Base-by-base conservation (phyloP, 2,113 vertebrate genomes). In the Antechinus flavipes region DNA sequence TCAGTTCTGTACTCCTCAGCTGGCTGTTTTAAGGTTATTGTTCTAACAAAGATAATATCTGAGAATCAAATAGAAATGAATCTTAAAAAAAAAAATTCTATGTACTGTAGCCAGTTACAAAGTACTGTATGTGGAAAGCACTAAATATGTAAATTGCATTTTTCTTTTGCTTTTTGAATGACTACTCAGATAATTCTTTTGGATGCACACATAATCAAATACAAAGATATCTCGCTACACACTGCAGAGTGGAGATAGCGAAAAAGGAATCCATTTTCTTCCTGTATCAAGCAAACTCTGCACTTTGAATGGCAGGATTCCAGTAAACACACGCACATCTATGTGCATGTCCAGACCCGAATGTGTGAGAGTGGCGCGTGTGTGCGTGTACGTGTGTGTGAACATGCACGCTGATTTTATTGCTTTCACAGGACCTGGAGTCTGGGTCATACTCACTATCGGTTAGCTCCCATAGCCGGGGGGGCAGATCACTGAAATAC, bases 401-500 rank as follows among this genome's bases (percentile, higher is more conserved):
- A 56, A 23, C 46, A 58, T 26, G 53, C 92, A 95, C 93, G 90
- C 35, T 0, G 49, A 92, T 1, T 8, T 25, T 56, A 89, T 42
- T 95, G 90, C 90, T 97, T 96, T 97, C 89, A 96, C 27, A 54
- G 58, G 93, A 91, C 61, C 53, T 1, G 1, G 76, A 90, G 49
- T 84, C 91, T 91, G 23, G 93, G 89, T 94, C 91, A 96, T 97
- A 99, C 99, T 98, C 97, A 99, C 99, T 99, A 97, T 99, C 99
- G 1, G 99, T 99, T 98, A 99, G 99, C 95, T 99, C 99, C 99
- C 99, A 99, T 98, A 99, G 99, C 99, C 99, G 99, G n/a, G 99
- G 99, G 94, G 99, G 99, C 96, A 99, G 99, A 98, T 99, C 99
- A 98, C 99, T 99, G 99, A 99, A 99, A 98, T 99, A 99, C 97